Evolutionary conservation across 2,888 invertebrate genomes (phyloP).

Genomic region (Pseudococcus jackbeardsleyi): DNA sequence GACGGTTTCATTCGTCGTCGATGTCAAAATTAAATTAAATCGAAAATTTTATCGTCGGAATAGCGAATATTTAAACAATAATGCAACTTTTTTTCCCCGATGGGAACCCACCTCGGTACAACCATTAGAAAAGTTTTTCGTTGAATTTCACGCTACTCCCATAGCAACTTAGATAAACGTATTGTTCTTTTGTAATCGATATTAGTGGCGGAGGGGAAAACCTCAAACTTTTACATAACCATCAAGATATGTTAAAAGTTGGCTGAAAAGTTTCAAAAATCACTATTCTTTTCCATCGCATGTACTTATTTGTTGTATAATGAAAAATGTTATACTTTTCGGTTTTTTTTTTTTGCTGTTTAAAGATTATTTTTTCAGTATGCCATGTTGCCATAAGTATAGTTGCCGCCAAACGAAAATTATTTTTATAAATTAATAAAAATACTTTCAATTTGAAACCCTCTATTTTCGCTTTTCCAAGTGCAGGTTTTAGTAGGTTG

Average conservation of each 20-base stretch:
- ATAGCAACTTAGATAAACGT: constrained; percentile 17
- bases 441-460: too few relatives aligned
- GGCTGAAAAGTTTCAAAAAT: neutral
- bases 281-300: neutral
- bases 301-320: neutral
- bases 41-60: constrained; percentile 14
- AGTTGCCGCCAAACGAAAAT: too few relatives aligned
- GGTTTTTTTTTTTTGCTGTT: neutral
- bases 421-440: too few relatives aligned
- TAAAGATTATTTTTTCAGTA: too few relatives aligned
- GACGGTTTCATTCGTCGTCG: neutral
- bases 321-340: neutral
- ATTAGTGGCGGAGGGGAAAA: neutral
- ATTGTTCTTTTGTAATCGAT: constrained; percentile 28
- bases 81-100: neutral
- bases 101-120: neutral
- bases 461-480: too few relatives aligned
- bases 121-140: neutral
- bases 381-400: too few relatives aligned
- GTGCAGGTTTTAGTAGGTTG: too few relatives aligned
- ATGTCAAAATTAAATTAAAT: constrained; percentile 30
- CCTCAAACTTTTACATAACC: neutral
- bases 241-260: constrained; percentile 36
- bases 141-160: neutral
- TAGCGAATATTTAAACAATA: constrained; percentile 24